phyloP scores from a whole-genome alignment of 2,113 vertebrate species.

The Ovis aries region ARS-UI_Ramb_v3.0 NC_056054.1:109343001-109343500 shows the following conservation, averaged over 20 bases:
- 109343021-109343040: background rate
- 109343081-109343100: background rate
- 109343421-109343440: background rate
- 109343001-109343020: background rate
- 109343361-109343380: background rate
- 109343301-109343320: background rate
- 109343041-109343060: rapidly evolving
- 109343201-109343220: background rate
- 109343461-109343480: too few relatives aligned
- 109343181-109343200: background rate
- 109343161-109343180: background rate
- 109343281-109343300: background rate
- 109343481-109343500: background rate
- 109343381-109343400: background rate
- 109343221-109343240: background rate
- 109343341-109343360: background rate
- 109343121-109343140: background rate
- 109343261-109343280: background rate
- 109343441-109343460: background rate
- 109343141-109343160: background rate
- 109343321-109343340: background rate
- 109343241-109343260: background rate
- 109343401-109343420: background rate
- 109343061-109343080: background rate
- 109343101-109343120: background rate